Base-by-base conservation (phyloP, 2,888 invertebrate species). In the Cerceris ruficornis region DNA sequence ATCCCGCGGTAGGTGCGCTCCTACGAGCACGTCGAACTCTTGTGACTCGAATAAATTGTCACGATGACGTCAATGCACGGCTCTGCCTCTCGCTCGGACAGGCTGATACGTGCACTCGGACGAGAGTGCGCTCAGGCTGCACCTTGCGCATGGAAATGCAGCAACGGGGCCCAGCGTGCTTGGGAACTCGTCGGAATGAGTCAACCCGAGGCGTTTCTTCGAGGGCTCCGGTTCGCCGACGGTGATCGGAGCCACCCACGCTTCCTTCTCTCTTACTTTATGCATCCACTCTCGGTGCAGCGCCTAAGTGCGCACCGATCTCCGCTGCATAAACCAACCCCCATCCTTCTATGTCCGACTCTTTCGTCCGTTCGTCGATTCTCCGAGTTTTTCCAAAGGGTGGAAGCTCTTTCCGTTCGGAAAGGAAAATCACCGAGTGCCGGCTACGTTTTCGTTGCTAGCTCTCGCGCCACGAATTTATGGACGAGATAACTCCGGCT, bases 21-120 rank as follows among this genome's bases (percentile, higher is more conserved):
- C 7, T 13, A 14, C n/a, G n/a, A 52, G 76, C 81, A 72, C 81
- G 81, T 81, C 83, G 81, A 84, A 84, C 81, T 81, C 74, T 52
- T 62, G 81, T 66, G 70, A 49, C 69, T 83, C 83, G 84, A 75
- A 73, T 77, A 81, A 84, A 84, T 84, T 81, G 84, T 75, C 72
- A 67, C 66, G 81, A 70, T 84, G 83, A 84, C 83, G 83, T 84
- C 83, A 84, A 68, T 81, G 84, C 74, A 83, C 79, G 81, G 74
- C 75, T 77, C 70, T 72, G 83, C 75, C 81, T 74, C 83, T 78
- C 69, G 61, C 73, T 55, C 73, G 67, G 73, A n/a, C 60, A 52
- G 71, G 73, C 55, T 69, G 49, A 69, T 69, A 81, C 71, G 73
- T 72, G 75, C 61, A 65, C 70, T 69, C 64, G 67, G 82, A 82